Base-by-base conservation (phyloP, 2,113 vertebrate species). In the Actenoides lindsayi region DNA sequence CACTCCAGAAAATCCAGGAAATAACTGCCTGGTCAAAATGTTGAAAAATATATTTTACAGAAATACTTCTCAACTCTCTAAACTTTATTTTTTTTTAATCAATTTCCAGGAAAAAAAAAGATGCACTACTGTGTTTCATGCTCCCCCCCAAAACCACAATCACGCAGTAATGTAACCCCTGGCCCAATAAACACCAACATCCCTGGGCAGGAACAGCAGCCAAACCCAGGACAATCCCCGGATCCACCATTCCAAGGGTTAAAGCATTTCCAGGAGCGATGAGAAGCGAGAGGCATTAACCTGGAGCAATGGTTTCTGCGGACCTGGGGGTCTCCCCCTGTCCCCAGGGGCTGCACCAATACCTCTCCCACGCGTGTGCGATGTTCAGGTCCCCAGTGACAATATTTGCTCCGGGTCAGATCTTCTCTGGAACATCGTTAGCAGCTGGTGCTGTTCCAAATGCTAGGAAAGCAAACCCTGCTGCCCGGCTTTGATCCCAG, bases 291-390 rank as follows among this genome's bases (percentile, higher is more conserved):
- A 54, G 70, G 37, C 1, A 13, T 5, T 2, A 14, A 11, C 20
- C n/a, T 4, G 65, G 35, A n/a, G 27, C 1, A 10, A 27, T 39
- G 46, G 25, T 1, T 77, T 35, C 57, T 23, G n/a, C 0, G 1
- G 17, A 27, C 1, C 0, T 2, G 24, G 33, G 60, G 9, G 10
- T 57, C 46, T 69, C 19, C 1, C 42, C 20, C 2, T 18, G 11
- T 33, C 3, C 65, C 57, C 50, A 16, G 0, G 1, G 20, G 16
- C 17, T 44, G 53, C 51, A 10, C 51, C 50, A 9, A 39, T 4
- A 10, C 3, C 0, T 4, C 13, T 31, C 57, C 50, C 71, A 16
- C 13, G 19, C 0, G 3, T 0, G 3, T 56, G 42, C 41, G 17
- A 5, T 30, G 27, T 2, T 18, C 6, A 53, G 48, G 59, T 3